Evolutionary conservation across 2,797 vertebrate species (phyloP).

Genomic region (Eulemur albifrons): DNA sequence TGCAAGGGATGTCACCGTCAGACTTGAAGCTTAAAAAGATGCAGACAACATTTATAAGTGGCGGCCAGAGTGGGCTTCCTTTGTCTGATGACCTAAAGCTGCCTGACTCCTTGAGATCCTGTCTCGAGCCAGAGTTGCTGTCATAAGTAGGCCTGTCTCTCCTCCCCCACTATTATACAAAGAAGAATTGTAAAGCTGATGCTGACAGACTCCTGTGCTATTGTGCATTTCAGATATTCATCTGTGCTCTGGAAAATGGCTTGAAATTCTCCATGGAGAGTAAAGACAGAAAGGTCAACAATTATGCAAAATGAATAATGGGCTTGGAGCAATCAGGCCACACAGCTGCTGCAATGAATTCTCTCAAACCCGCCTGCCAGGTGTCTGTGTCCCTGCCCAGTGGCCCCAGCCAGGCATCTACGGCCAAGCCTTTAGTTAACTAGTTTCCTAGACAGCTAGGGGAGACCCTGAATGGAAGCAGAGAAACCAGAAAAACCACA

Average conservation of each 20-base stretch:
- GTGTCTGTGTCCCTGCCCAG: slow-evolving; percentile 58
- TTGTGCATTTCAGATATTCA: slow-evolving; percentile 59
- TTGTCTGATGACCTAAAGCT: not conserved
- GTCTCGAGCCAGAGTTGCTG: not conserved
- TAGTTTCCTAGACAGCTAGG: slow-evolving; percentile 45
- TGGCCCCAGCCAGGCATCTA: not conserved
- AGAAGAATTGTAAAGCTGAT: slow-evolving; percentile 46
- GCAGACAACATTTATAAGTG: not conserved
- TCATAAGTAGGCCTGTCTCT: not conserved
- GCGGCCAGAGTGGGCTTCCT: not conserved
- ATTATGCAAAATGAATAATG: slow-evolving; percentile 82
- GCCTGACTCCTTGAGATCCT: not conserved
- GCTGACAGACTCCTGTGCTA: slow-evolving; percentile 52
- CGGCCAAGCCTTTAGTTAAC: slow-evolving; percentile 63
- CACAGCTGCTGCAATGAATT: slow-evolving; percentile 75
- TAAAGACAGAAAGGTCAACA: slow-evolving; percentile 78
- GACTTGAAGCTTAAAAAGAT: not conserved
- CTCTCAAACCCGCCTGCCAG: slow-evolving; percentile 64
- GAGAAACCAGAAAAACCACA: not conserved
- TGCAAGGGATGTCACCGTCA: not conserved
- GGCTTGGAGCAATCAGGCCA: slow-evolving; percentile 70
- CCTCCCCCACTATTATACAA: not conserved
- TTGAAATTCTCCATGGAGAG: slow-evolving; percentile 70
- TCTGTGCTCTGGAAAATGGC: slow-evolving; percentile 62
- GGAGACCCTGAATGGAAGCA: not conserved